Percentiles rank a stretch among this genome's conserved stretches.
Evolutionary conservation across 2,888 invertebrate genomes (phyloP).

Genomic region (Leptarthrus brevirostris): DNA sequence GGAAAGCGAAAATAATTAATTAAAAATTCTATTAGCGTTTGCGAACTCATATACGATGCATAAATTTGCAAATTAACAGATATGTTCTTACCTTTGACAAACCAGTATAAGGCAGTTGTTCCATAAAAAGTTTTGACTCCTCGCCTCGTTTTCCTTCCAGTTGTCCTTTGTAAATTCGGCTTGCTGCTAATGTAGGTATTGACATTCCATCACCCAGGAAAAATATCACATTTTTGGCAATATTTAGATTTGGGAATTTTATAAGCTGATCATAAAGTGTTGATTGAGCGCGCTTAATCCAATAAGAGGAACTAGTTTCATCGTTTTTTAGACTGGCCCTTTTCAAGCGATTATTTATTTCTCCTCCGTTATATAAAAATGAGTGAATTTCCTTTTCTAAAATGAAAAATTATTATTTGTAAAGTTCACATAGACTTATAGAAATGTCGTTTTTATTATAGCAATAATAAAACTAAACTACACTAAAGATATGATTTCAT

Average conservation of each 20-base stretch:
- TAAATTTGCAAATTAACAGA: not conserved
- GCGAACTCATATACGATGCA: not conserved
- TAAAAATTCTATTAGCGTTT: slow-evolving; percentile 21
- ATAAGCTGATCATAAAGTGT: not conserved
- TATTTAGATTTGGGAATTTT: slow-evolving; percentile 9
- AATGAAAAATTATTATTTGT: too few species aligned
- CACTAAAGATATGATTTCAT: too few species aligned
- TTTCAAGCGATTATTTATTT: too few species aligned
- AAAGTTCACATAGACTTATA: too few species aligned
- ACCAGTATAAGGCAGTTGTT: slow-evolving; percentile 74
- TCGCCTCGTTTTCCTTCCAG: slow-evolving; percentile 70
- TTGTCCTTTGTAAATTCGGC: slow-evolving; percentile 75
- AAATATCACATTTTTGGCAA: slow-evolving; percentile 62
- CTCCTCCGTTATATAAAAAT: too few species aligned
- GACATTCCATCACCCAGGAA: slow-evolving; percentile 77
- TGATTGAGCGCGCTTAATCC: not conserved
- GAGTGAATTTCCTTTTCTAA: too few species aligned
- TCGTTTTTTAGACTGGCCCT: too few species aligned
- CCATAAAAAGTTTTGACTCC: slow-evolving; percentile 72
- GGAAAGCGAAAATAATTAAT: not conserved
- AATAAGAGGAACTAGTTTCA: not conserved
- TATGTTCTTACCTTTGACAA: slow-evolving; percentile 71
- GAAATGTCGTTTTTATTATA: too few species aligned
- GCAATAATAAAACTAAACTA: too few species aligned
- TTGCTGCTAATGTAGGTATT: slow-evolving; percentile 75